These are phyloP conservation scores for Pipistrellus pygmaeus DNA, from an alignment of 2,797 vertebrate genomes.

Conservation along the genomic window DNA sequence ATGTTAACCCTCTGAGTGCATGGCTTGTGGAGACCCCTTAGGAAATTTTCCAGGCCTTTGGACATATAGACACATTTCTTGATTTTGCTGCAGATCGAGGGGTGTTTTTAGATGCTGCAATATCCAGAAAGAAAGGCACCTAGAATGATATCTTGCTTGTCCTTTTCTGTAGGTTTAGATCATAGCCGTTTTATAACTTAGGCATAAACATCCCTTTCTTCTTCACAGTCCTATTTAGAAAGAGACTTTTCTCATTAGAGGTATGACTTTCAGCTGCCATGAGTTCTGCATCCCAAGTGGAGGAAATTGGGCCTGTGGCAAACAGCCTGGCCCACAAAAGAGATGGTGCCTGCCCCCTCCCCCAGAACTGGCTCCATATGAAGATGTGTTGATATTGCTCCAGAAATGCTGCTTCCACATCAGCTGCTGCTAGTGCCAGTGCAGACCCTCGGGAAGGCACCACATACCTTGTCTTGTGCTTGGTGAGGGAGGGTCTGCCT, in stretches of 20 bases:
- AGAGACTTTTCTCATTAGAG: not conserved
- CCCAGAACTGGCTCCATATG: conserved; percentile 58
- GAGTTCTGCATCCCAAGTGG: not conserved
- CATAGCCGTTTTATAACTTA: not conserved
- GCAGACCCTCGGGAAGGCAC: conserved; percentile 72
- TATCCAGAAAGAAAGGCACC: conserved; percentile 66
- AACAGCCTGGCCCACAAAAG: conserved; percentile 44
- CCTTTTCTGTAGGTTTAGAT: conserved; percentile 45
- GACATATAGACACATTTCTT: conserved; percentile 80
- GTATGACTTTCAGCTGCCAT: not conserved
- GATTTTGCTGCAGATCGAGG: conserved; percentile 73
- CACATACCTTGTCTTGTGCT: conserved; percentile 18
- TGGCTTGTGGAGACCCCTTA: conserved; percentile 72
- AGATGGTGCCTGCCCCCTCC: not conserved
- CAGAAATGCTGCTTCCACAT: conserved; percentile 79
- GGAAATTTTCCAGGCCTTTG: conserved; percentile 84
- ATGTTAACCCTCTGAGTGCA: conserved; percentile 90
- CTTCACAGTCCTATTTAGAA: conserved; percentile 32
- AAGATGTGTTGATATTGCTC: conserved; percentile 69
- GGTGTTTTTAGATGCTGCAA: conserved; percentile 38
- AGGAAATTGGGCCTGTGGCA: conserved; percentile 30
- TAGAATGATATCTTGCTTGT: conserved; percentile 51
- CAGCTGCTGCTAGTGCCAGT: conserved; percentile 79
- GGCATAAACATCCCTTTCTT: not conserved
- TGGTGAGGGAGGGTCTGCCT: conserved; percentile 72